A percentile compares a stretch with the other conserved stretches of the same genome.
These are phyloP conservation scores for Pteruthius melanotis DNA, from an alignment of 2,113 vertebrate genomes.

Conservation along the genomic window DNA sequence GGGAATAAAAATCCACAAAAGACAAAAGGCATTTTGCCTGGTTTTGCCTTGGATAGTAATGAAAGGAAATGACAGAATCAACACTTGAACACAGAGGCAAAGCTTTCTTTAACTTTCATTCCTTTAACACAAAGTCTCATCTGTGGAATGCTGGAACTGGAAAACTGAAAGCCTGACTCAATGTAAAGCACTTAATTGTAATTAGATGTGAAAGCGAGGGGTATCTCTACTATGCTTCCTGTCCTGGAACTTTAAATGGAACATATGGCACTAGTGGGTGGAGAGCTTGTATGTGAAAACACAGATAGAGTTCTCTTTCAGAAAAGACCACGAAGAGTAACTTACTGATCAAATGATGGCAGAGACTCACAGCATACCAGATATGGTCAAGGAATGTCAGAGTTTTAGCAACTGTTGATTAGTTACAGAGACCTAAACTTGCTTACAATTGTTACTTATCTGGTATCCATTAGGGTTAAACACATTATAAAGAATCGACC, in stretches of 20 bases:
- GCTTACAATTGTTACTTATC: neutral
- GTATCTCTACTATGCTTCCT: constrained; percentile 34
- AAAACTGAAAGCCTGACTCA: constrained; percentile 27
- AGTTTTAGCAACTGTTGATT: constrained; percentile 14
- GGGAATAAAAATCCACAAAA: neutral
- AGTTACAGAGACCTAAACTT: constrained; percentile 16
- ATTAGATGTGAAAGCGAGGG: constrained; percentile 8
- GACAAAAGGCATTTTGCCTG: neutral
- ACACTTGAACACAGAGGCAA: neutral
- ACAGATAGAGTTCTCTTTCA: constrained; percentile 26
- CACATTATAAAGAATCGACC: neutral
- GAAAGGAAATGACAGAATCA: constrained; percentile 19
- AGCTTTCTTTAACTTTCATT: neutral
- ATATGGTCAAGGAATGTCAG: constrained; percentile 34
- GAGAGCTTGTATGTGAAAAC: constrained; percentile 19
- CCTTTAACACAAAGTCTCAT: neutral
- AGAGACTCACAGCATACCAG: constrained; percentile 19
- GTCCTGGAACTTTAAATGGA: constrained; percentile 43
- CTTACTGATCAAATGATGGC: constrained; percentile 2
- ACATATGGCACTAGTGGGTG: constrained; percentile 17
- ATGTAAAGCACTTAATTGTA: constrained; percentile 13
- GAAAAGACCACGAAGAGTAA: neutral
- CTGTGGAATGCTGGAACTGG: neutral
- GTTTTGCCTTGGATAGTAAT: neutral
- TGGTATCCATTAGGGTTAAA: neutral